A percentile compares a stretch with the other conserved stretches of the same genome.
Evolutionary conservation across 1,140 invertebrate species (phyloP).

Genomic region (Mylabris phalerata): DNA sequence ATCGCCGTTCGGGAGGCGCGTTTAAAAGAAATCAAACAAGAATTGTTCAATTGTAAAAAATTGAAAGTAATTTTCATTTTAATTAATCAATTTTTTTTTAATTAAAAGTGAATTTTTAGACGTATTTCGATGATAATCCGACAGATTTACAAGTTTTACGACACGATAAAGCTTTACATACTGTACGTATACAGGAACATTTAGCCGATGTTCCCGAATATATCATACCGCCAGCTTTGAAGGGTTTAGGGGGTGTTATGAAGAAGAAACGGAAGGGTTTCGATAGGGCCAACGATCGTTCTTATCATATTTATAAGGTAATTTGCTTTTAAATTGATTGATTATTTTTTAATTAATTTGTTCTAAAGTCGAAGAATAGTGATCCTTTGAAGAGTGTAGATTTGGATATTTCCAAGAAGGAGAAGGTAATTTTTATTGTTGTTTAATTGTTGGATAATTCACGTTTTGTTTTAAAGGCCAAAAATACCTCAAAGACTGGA

Average conservation of each 20-base stretch:
- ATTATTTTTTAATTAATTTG: too few relatives aligned
- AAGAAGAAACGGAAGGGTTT: constrained; percentile 41
- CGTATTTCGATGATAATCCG: constrained; percentile 88
- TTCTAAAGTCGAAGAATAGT: too few relatives aligned
- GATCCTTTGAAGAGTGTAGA: too few relatives aligned
- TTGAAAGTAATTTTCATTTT: constrained; percentile 51
- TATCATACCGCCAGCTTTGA: constrained; percentile 72
- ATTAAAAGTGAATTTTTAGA: constrained; percentile 33
- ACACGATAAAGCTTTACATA: constrained; percentile 89
- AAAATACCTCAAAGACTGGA: too few relatives aligned
- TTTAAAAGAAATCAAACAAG: constrained; percentile 91
- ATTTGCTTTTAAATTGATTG: too few relatives aligned
- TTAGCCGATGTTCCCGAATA: constrained; percentile 93
- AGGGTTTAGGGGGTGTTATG: constrained; percentile 49
- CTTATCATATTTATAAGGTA: too few relatives aligned
- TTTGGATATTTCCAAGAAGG: too few relatives aligned
- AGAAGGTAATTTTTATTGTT: too few relatives aligned
- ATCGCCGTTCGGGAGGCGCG: constrained; percentile 89
- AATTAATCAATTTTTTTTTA: too few relatives aligned
- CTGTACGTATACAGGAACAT: constrained; percentile 75
- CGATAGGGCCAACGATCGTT: constrained; percentile 8
- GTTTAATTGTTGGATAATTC: too few relatives aligned
- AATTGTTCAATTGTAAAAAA: constrained; percentile 89
- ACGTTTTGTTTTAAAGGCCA: too few relatives aligned
- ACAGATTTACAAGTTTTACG: constrained; percentile 79